Evolutionary conservation across 2,113 vertebrate species (phyloP).

Genomic region (Saccopteryx bilineata): DNA sequence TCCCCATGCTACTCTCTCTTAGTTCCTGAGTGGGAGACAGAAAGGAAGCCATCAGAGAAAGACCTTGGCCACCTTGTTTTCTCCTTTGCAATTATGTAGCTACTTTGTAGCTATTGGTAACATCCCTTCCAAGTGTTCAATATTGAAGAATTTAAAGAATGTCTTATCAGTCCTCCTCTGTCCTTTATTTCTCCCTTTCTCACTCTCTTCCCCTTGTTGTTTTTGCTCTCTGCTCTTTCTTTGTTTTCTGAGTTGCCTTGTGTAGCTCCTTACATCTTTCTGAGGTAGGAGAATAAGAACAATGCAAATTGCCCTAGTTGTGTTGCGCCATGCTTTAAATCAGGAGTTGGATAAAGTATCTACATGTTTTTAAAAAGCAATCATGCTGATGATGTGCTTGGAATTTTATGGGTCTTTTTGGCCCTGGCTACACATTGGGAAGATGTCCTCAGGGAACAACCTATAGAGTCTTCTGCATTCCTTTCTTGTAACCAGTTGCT

Average conservation of each 20-base stretch:
- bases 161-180: neutral
- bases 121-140: neutral
- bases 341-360: conserved; percentile 35
- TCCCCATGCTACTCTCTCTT: neutral
- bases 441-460: conserved; percentile 22
- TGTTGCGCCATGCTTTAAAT: neutral
- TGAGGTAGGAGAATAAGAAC: neutral
- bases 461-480: neutral
- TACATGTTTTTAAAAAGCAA: conserved; percentile 44
- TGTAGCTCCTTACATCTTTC: neutral
- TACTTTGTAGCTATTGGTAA: neutral
- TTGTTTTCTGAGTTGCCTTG: conserved; percentile 17
- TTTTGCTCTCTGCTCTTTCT: neutral
- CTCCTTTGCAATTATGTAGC: neutral
- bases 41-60: neutral
- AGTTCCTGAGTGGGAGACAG: neutral
- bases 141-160: neutral
- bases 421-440: neutral
- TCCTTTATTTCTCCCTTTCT: neutral
- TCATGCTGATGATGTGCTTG: conserved; percentile 59
- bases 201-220: neutral
- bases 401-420: conserved; percentile 54
- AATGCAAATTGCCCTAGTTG: neutral
- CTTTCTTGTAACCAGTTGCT: conserved; percentile 34
- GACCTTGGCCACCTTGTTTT: neutral